These are phyloP conservation scores for Myrmecobius fasciatus DNA, from an alignment of 2,113 vertebrate genomes.

Conservation along the genomic window DNA sequence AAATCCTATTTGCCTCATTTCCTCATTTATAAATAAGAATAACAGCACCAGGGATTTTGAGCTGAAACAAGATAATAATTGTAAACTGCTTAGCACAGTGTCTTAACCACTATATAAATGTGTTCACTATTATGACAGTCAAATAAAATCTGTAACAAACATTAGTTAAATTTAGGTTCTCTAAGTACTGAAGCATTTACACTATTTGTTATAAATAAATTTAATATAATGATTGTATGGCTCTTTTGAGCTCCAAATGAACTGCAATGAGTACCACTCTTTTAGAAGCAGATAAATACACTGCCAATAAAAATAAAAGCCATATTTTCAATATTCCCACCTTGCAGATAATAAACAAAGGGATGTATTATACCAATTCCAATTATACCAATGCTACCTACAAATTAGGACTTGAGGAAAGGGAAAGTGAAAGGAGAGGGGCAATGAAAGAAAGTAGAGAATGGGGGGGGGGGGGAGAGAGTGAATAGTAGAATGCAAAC, in stretches of 20 bases:
- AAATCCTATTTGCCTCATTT: neutral
- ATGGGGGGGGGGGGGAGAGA: neutral
- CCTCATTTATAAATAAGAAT: neutral
- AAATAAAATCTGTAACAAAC: slow-evolving; percentile 26
- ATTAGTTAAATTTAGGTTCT: slow-evolving; percentile 18
- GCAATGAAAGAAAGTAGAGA: neutral
- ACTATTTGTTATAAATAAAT: neutral
- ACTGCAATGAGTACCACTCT: slow-evolving; percentile 12
- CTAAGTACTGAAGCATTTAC: neutral
- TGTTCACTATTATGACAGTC: neutral
- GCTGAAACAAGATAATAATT: neutral
- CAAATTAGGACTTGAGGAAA: neutral
- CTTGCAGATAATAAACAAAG: slow-evolving; percentile 6
- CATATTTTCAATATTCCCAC: slow-evolving; percentile 5
- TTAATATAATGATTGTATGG: neutral
- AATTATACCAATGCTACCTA: neutral
- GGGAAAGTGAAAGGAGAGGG: neutral
- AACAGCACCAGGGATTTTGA: neutral
- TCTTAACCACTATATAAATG: neutral
- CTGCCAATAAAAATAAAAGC: slow-evolving; percentile 11
- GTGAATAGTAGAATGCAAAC: neutral
- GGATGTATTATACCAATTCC: neutral
- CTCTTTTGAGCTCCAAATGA: neutral
- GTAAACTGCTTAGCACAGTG: neutral
- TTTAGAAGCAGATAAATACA: neutral